Conservation (phyloP, 2,113 vertebrate genomes). For the Rhinoptilus africanus region DNA sequence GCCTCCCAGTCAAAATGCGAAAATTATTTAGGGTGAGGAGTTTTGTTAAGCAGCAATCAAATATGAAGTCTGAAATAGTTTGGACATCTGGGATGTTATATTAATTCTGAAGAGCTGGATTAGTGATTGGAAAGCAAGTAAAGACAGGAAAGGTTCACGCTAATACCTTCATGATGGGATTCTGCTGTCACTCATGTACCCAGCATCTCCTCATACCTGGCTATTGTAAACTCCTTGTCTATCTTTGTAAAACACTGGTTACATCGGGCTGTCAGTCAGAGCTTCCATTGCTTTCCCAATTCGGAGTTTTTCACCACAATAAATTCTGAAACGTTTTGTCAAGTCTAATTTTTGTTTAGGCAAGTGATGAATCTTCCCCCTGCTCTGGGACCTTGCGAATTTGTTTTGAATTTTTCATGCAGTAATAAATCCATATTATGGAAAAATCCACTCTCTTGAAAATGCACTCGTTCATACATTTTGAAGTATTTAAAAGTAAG, state of each 20-base stretch:
- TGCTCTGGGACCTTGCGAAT: slow-evolving; percentile 1
- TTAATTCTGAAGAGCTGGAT: background rate
- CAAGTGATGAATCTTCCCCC: background rate
- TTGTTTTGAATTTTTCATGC: slow-evolving; percentile 44
- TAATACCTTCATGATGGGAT: background rate
- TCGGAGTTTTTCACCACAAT: background rate
- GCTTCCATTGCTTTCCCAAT: background rate
- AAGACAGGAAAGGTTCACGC: background rate
- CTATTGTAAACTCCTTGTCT: background rate
- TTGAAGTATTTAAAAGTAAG: slow-evolving; percentile 34
- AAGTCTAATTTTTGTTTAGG: slow-evolving; percentile 4
- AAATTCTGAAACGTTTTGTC: slow-evolving; percentile 33
- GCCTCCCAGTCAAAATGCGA: background rate
- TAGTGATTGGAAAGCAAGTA: background rate
- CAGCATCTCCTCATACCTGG: background rate
- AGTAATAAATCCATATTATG: slow-evolving; percentile 26
- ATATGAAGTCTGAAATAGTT: background rate
- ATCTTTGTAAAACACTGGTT: background rate
- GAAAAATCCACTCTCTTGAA: slow-evolving; percentile 42
- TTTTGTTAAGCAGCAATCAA: background rate
- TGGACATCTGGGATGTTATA: background rate
- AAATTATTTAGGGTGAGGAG: background rate
- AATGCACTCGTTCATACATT: background rate
- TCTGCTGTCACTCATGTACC: background rate
- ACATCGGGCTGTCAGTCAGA: background rate